Conservation (phyloP, 2,113 vertebrate species). For the Excalfactoria chinensis region DNA sequence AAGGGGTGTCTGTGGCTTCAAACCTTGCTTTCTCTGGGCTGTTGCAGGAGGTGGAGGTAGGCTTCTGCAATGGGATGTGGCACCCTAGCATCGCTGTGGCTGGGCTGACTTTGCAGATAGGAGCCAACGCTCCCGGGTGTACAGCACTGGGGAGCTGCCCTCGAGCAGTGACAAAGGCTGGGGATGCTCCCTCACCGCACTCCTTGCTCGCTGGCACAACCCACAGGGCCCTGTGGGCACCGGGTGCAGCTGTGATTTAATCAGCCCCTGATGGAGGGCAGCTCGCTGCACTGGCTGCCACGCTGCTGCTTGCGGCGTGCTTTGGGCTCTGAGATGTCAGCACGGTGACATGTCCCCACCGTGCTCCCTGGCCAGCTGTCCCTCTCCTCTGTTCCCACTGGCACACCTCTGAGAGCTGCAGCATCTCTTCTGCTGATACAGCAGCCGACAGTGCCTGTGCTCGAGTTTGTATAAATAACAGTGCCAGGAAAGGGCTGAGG, state of each 20-base stretch:
- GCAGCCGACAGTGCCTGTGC: not conserved
- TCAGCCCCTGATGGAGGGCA: accelerated
- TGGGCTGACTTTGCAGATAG: not conserved
- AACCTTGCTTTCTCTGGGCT: not conserved
- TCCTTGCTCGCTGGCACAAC: not conserved
- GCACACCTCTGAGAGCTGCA: not conserved
- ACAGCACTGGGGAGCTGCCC: accelerated
- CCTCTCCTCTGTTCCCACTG: not conserved
- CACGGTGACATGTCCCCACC: accelerated
- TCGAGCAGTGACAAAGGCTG: too few relatives aligned
- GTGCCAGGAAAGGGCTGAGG: not conserved
- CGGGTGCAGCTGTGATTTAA: not conserved
- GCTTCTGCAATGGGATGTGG: not conserved
- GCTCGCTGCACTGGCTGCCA: accelerated
- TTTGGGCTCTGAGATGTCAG: not conserved
- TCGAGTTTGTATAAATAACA: not conserved
- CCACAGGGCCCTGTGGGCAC: accelerated
- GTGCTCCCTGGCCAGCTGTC: not conserved
- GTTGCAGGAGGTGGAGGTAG: not conserved
- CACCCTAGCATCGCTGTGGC: accelerated
- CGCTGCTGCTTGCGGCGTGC: not conserved
- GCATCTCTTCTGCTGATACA: not conserved
- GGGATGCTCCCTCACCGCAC: accelerated
- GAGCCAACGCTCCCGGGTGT: accelerated
- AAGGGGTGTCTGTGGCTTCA: accelerated